Evolutionary conservation across 1,140 invertebrate genomes (phyloP).

Genomic region (Chelonus insularis): DNA sequence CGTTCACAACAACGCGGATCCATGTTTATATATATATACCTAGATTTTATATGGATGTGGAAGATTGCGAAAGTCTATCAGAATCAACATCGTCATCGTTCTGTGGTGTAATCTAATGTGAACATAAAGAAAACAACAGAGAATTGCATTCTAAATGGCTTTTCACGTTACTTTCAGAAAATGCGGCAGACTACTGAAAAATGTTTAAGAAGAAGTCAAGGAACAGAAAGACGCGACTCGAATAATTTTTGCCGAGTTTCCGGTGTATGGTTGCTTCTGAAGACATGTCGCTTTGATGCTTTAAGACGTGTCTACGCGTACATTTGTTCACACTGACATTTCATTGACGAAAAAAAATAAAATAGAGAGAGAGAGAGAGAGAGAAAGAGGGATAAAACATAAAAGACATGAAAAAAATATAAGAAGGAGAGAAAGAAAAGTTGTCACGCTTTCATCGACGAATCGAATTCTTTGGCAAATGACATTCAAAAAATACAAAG

Average conservation of each 20-base stretch:
- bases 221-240: conserved; percentile 16
- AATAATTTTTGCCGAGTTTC: conserved; percentile 23
- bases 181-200: background rate
- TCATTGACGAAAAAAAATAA: no score
- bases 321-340: conserved; percentile 1
- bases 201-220: background rate
- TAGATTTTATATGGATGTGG: conserved; percentile 5
- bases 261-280: conserved; percentile 16
- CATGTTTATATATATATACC: conserved; percentile 14
- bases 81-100: no score
- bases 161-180: background rate
- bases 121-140: no score
- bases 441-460: conserved; percentile 1
- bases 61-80: background rate
- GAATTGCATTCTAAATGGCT: no score
- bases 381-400: no score
- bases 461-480: background rate
- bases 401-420: background rate
- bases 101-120: background rate
- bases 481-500: background rate
- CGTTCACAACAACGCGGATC: conserved; percentile 18
- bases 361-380: no score
- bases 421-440: background rate
- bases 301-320: conserved; percentile 11
- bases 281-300: conserved; percentile 18